These are phyloP conservation scores for Drosophila planitibia DNA, from an alignment of 2,888 invertebrate genomes.

Conservation along the genomic window DNA sequence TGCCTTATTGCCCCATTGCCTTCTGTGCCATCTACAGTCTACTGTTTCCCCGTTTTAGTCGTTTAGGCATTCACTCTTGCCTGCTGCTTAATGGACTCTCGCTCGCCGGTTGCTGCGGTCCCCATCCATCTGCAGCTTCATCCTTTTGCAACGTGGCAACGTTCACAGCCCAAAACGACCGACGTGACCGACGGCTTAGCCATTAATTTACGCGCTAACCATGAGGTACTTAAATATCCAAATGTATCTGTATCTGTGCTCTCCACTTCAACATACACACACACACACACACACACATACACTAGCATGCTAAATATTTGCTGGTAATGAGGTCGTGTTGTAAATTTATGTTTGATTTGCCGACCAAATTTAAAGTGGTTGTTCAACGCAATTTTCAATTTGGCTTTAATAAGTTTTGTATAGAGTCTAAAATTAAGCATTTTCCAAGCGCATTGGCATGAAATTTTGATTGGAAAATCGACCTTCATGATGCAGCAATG, in stretches of 20 bases:
- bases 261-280: conserved; percentile 30
- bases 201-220: conserved; percentile 75
- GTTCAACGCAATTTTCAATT: conserved; percentile 1
- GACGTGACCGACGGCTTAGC: conserved; percentile 65
- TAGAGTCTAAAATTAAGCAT: neutral
- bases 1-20: neutral
- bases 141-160: conserved; percentile 36
- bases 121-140: conserved; percentile 37
- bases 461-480: neutral
- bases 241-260: conserved; percentile 66
- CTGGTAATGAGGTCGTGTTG: conserved; percentile 68
- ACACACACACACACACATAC: conserved; percentile 1
- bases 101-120: conserved; percentile 19
- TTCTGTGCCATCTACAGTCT: neutral
- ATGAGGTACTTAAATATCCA: conserved; percentile 74
- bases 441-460: neutral
- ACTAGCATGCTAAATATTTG: conserved; percentile 56
- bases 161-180: conserved; percentile 43
- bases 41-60: neutral
- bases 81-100: conserved; percentile 10
- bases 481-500: neutral
- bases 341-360: conserved; percentile 52
- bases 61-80: neutral
- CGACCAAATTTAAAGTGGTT: conserved; percentile 7
- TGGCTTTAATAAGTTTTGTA: conserved; percentile 1